Percentiles rank a stretch among this genome's conserved stretches.
phyloP scores from a whole-genome alignment of 2,888 invertebrate species.

The Drosophila nigricruria region DNA sequence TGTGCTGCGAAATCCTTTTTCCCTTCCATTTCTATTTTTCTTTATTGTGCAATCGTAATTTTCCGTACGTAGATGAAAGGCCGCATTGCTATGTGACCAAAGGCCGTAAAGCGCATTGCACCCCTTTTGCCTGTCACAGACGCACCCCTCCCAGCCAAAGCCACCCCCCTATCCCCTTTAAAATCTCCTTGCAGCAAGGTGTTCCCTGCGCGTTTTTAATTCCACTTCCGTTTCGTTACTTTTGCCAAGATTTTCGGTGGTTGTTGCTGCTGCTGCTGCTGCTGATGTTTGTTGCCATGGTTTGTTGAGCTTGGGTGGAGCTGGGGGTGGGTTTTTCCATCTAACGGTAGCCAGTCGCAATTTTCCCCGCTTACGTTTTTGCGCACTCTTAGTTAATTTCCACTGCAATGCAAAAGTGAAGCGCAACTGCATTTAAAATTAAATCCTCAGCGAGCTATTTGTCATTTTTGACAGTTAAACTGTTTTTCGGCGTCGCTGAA shows the following conservation, averaged over 20 bases:
- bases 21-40: conserved; percentile 36
- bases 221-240: conserved; percentile 53
- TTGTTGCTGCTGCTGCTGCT: conserved; percentile 36
- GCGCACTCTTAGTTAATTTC: conserved; percentile 67
- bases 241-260: conserved; percentile 64
- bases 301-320: neutral
- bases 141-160: conserved; percentile 37
- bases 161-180: conserved; percentile 2
- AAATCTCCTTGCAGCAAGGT: conserved; percentile 42
- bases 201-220: conserved; percentile 66
- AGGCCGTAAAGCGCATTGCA: conserved; percentile 38
- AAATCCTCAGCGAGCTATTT: conserved; percentile 77
- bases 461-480: conserved; percentile 80
- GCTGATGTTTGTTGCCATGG: conserved; percentile 44
- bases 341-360: conserved; percentile 30
- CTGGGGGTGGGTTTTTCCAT: conserved; percentile 36
- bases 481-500: conserved; percentile 59
- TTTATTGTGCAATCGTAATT: conserved; percentile 62
- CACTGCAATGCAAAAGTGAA: conserved; percentile 60
- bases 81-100: conserved; percentile 35
- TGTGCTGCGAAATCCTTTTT: conserved; percentile 64
- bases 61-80: conserved; percentile 71
- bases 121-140: conserved; percentile 33
- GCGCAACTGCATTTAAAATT: conserved; percentile 74
- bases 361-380: conserved; percentile 41